These are phyloP conservation scores for Gonocerus acuteangulatus DNA, from an alignment of 2,888 invertebrate genomes.

Conservation along the genomic window DNA sequence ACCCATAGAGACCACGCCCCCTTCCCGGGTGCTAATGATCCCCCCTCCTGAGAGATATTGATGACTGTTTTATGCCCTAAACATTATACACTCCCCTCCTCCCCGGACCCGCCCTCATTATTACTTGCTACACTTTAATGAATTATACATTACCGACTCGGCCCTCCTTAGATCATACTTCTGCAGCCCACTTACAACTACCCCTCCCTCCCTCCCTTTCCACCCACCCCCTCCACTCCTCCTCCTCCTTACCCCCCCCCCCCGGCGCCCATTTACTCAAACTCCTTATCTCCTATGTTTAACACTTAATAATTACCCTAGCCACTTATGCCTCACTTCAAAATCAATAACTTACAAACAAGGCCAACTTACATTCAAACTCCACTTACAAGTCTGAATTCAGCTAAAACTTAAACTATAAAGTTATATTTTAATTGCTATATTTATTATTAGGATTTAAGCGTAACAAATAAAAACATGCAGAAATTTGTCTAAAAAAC, in stretches of 20 bases:
- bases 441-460: no score
- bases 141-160: constrained; percentile 33
- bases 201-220: no score
- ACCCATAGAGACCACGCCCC: constrained; percentile 3
- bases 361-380: not conserved
- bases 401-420: no score
- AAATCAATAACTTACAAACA: not conserved
- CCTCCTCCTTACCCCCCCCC: not conserved
- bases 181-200: constrained; percentile 4
- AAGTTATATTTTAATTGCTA: no score
- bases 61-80: constrained; percentile 36
- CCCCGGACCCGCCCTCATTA: constrained; percentile 33
- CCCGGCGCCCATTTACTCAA: not conserved
- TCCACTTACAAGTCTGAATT: no score
- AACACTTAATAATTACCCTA: no score
- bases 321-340: not conserved
- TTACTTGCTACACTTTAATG: constrained; percentile 35
- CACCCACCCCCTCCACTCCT: not conserved
- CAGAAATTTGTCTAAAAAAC: no score
- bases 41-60: constrained; percentile 32
- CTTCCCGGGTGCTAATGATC: constrained; percentile 33
- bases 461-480: no score
- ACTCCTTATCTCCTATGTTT: no score
- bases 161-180: constrained; percentile 19
- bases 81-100: constrained; percentile 32